Conservation (phyloP, 2,797 vertebrate genomes). For the Phalanger gymnotis region DNA sequence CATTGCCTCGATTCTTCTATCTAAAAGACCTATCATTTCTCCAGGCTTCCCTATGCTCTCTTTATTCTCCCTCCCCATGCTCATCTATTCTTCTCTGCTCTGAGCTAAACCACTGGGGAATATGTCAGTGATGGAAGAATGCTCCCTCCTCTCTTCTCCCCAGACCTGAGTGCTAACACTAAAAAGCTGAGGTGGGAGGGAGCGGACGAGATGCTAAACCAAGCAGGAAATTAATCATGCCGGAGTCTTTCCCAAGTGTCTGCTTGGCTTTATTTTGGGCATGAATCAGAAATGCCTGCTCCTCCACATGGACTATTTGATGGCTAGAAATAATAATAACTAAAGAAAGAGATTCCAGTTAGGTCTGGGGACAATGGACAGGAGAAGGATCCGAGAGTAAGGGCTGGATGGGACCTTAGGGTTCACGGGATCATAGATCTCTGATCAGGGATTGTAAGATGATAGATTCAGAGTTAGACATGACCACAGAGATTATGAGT, state of each 20-base stretch:
- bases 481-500: background rate
- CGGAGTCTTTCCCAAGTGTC: background rate
- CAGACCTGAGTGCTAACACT: background rate
- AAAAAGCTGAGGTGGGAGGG: background rate
- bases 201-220: background rate
- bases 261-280: constrained; percentile 53
- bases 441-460: background rate
- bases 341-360: constrained; percentile 6
- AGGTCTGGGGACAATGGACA: constrained; percentile 1
- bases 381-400: background rate
- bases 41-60: background rate
- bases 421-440: background rate
- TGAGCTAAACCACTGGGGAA: background rate
- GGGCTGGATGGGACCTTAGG: background rate
- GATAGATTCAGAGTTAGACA: background rate
- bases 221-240: constrained; percentile 26
- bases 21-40: background rate
- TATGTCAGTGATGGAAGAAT: background rate
- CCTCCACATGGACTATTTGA: background rate
- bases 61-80: background rate
- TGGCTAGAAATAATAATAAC: background rate
- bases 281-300: constrained; percentile 38
- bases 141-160: background rate
- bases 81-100: background rate
- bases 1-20: background rate